Conservation (phyloP, 2,797 vertebrate species). For the Notolepis coatsorum region DNA sequence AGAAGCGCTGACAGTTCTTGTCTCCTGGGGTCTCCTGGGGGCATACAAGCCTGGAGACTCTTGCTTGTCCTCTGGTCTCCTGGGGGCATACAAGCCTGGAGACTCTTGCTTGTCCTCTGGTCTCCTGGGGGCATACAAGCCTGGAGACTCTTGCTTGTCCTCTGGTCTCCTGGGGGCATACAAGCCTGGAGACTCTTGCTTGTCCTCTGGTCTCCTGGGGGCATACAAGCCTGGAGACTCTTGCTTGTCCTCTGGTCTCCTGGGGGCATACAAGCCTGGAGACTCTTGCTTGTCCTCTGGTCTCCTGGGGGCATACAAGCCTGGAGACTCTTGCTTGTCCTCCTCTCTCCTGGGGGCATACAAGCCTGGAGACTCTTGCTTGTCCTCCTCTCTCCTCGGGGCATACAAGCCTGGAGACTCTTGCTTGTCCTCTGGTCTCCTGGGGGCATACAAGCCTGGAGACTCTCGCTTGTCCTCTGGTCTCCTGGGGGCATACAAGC, state of each 20-base stretch:
- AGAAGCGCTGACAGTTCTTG: slow-evolving; percentile 71
- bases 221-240: slow-evolving; percentile 61
- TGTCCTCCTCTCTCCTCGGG: slow-evolving; percentile 59
- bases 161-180: slow-evolving; percentile 62
- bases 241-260: slow-evolving; percentile 67
- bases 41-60: slow-evolving; percentile 61
- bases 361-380: slow-evolving; percentile 62
- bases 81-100: slow-evolving; percentile 59
- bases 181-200: slow-evolving; percentile 62
- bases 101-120: slow-evolving; percentile 65
- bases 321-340: slow-evolving; percentile 62
- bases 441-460: slow-evolving; percentile 59
- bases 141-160: slow-evolving; percentile 62
- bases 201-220: slow-evolving; percentile 63
- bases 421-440: slow-evolving; percentile 67
- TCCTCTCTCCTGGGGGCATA: slow-evolving; percentile 58
- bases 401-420: slow-evolving; percentile 61
- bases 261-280: slow-evolving; percentile 59
- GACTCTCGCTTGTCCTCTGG: slow-evolving; percentile 65
- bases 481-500: slow-evolving; percentile 62
- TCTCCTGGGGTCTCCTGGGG: slow-evolving; percentile 66
- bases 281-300: slow-evolving; percentile 65
- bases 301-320: slow-evolving; percentile 62
- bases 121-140: slow-evolving; percentile 62
- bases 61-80: slow-evolving; percentile 67